A percentile compares a stretch with the other conserved stretches of the same genome.
Conservation (phyloP, 2,113 vertebrate species). For the Ranitomeya variabilis region DNA sequence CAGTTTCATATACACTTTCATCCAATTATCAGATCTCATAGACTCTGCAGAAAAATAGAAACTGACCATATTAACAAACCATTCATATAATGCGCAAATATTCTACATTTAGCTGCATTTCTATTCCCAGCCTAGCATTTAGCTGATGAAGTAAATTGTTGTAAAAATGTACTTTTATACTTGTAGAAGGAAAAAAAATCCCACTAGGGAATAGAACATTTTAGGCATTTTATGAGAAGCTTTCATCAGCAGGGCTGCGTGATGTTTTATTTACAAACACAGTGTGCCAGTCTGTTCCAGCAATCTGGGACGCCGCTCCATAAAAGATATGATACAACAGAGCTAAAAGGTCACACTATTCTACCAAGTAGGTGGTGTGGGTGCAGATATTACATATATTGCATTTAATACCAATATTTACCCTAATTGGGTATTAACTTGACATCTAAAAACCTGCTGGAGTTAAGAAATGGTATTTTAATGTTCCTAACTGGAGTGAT, state of each 20-base stretch:
- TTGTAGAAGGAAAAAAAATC: conserved; percentile 30
- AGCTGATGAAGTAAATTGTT: conserved; percentile 44
- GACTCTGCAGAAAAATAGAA: not conserved
- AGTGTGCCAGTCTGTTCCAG: not conserved
- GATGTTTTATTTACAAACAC: conserved; percentile 50
- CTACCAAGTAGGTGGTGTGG: not conserved
- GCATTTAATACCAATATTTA: not conserved
- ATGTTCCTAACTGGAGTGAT: not conserved
- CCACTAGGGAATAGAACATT: conserved; percentile 36
- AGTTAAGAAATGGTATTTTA: not conserved
- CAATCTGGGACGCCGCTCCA: not conserved
- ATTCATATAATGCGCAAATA: not conserved
- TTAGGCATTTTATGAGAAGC: conserved; percentile 44
- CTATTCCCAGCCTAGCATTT: conserved; percentile 48
- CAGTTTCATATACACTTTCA: not conserved
- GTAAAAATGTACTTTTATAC: conserved; percentile 42
- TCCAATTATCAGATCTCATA: not conserved
- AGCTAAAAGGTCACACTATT: not conserved
- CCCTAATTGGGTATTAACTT: not conserved
- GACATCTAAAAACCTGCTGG: not conserved
- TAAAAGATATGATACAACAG: not conserved
- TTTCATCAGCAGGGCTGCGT: conserved; percentile 33
- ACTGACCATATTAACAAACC: conserved; percentile 18
- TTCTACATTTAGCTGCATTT: conserved; percentile 25
- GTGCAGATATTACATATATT: not conserved